Evolutionary conservation across 2,797 vertebrate species (phyloP).

Genomic region (Buceros bicornis): DNA sequence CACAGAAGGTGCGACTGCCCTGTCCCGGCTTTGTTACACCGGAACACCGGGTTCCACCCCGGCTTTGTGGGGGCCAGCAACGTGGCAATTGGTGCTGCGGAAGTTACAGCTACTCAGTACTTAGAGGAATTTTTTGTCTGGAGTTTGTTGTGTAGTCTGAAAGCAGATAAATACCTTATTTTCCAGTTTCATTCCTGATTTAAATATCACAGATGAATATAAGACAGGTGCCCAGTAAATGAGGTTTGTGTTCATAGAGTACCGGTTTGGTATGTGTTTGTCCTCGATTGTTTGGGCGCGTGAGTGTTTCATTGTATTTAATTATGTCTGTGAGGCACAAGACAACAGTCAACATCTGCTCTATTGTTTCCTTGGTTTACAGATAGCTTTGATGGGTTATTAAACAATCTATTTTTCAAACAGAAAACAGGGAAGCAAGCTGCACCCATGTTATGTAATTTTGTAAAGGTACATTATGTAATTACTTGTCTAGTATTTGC

Average conservation of each 20-base stretch:
- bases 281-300: conserved; percentile 78
- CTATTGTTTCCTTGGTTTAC: conserved; percentile 86
- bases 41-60: not conserved
- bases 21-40: not conserved
- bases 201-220: conserved; percentile 46
- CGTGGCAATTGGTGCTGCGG: not conserved
- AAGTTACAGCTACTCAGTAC: not conserved
- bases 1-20: not conserved
- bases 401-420: conserved; percentile 86
- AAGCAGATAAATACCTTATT: not conserved
- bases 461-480: conserved; percentile 79
- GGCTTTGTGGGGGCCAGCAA: not conserved
- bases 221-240: conserved; percentile 77
- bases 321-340: conserved; percentile 84
- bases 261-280: conserved; percentile 69
- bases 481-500: conserved; percentile 73
- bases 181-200: not conserved
- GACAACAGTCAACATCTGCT: conserved; percentile 86
- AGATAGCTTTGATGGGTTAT: conserved; percentile 86
- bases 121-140: not conserved
- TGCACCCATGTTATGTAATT: conserved; percentile 76
- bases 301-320: conserved; percentile 82
- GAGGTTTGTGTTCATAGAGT: conserved; percentile 65
- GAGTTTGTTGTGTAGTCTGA: not conserved
- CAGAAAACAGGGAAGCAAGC: conserved; percentile 79